These are phyloP conservation scores for Eulemur rubriventer DNA, from an alignment of 2,797 vertebrate genomes.

Conservation along the genomic window DNA sequence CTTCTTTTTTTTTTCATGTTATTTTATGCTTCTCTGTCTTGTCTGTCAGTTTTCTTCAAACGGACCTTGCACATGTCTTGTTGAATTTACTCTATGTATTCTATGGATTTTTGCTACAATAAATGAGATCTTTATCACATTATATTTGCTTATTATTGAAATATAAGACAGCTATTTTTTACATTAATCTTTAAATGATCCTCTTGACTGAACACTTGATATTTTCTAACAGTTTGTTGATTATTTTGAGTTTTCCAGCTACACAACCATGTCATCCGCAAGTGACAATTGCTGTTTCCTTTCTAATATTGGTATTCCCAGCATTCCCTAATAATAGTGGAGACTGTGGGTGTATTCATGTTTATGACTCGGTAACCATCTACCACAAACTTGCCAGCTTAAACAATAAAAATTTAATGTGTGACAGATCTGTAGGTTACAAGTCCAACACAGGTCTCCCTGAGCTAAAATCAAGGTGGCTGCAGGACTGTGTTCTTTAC, in stretches of 20 bases:
- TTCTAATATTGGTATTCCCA: neutral
- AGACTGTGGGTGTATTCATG: neutral
- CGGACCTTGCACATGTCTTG: neutral
- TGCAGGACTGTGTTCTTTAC: neutral
- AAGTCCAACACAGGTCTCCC: neutral
- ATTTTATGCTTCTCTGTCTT: neutral
- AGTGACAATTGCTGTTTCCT: neutral
- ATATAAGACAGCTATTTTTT: conserved; percentile 37
- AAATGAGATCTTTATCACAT: neutral
- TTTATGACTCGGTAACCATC: neutral
- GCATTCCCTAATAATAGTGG: neutral
- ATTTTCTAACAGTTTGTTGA: conserved; percentile 19
- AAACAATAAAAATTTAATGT: neutral
- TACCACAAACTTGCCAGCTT: neutral
- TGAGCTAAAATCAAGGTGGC: neutral
- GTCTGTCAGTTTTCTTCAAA: neutral
- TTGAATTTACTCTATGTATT: conserved; percentile 10
- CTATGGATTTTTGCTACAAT: neutral
- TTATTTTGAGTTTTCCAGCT: neutral
- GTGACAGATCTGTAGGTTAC: neutral
- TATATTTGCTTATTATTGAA: conserved; percentile 40
- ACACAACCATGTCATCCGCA: neutral
- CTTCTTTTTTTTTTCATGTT: neutral
- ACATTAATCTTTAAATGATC: neutral
- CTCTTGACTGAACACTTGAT: neutral